Evolutionary conservation across 2,888 invertebrate species (phyloP), one percentile per base, ranked within the genome.

Genomic region (Petrolisthes manimaculis): DNA sequence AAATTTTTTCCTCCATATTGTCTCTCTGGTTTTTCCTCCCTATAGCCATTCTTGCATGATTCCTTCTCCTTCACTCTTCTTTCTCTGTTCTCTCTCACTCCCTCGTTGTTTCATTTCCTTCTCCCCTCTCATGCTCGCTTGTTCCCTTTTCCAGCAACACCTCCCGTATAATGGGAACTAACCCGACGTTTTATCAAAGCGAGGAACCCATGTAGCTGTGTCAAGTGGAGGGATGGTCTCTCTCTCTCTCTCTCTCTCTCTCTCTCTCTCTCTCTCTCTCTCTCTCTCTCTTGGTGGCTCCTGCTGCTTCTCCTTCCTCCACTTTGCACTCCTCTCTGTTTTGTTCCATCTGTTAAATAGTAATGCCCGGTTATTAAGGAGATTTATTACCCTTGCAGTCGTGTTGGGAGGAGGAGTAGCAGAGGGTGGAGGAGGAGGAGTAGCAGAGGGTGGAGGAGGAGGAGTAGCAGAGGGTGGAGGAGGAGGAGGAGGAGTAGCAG

Each of bases 181-280:
- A 83, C 83, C 6, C 71, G 55, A 74, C 69, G 74, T 74, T 83
- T 55, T 71, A 83, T 83, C 83, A 83, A 83, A 83, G 55, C 5
- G 24, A n/a, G 53, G 37, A 55, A 74, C 61, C 37, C 37, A 8
- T 54, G 55, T 71, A 18, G n/a, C 6, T 37, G n/a, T n/a, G 71
- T 71, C 71, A 71, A 18, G 21, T 83, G 12, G n/a, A 21, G 54
- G 54, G 37, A 56, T 21, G 69, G 67, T 12, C 37, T 77, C 54
- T 77, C 53, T n/a, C 53, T 37, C n/a, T 37, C 21, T 9, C 5
- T 51, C n/a, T 83, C n/a, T 51, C 6, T n/a, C 56, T 81, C 80
- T 81, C 37, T 81, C 55, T 79, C 56, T 67, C 81, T 83, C 61
- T 83, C 69, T 83, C 14, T 81, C 61, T 61, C 80, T 61, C 21